A percentile compares a stretch with the other conserved stretches of the same genome.
phyloP scores from a whole-genome alignment of 2,113 vertebrate genomes.

The Coracopsis vasa region DNA sequence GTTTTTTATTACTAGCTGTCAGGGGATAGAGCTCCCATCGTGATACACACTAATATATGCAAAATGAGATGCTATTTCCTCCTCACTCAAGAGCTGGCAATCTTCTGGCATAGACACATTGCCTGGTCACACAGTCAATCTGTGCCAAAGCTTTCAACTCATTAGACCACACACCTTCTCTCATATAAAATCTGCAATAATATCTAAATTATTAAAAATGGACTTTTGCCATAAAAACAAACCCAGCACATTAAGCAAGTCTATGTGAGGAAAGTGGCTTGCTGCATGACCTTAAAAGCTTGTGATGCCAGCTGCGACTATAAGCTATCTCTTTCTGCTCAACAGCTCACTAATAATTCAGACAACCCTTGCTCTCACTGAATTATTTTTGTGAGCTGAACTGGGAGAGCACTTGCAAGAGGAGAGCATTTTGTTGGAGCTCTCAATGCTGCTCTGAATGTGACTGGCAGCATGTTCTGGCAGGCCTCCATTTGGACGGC shows the following conservation, averaged over 20 bases:
- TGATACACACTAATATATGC: not conserved
- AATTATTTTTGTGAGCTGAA: constrained; percentile 74
- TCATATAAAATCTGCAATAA: constrained; percentile 36
- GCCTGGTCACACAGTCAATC: not conserved
- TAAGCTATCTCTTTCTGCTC: constrained; percentile 63
- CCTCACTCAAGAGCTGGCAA: not conserved
- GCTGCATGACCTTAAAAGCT: constrained; percentile 13
- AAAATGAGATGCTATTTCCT: constrained; percentile 1
- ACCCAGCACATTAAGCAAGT: not conserved
- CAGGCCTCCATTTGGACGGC: constrained; percentile 62
- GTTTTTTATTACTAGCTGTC: not conserved
- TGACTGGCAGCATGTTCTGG: constrained; percentile 68
- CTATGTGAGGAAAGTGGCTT: not conserved
- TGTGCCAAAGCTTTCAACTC: constrained; percentile 29
- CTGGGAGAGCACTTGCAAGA: constrained; percentile 64
- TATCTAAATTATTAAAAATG: constrained; percentile 58
- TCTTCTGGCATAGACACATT: not conserved
- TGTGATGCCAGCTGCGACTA: not conserved
- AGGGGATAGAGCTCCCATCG: not conserved
- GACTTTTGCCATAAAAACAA: constrained; percentile 49
- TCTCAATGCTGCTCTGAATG: constrained; percentile 56
- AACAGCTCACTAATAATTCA: constrained; percentile 66
- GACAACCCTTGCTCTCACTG: constrained; percentile 51
- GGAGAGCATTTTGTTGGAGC: constrained; percentile 48
- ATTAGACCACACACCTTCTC: constrained; percentile 33